These are phyloP conservation scores for Asarcornis scutulata DNA, from an alignment of 2,113 vertebrate genomes.

Conservation along the genomic window DNA sequence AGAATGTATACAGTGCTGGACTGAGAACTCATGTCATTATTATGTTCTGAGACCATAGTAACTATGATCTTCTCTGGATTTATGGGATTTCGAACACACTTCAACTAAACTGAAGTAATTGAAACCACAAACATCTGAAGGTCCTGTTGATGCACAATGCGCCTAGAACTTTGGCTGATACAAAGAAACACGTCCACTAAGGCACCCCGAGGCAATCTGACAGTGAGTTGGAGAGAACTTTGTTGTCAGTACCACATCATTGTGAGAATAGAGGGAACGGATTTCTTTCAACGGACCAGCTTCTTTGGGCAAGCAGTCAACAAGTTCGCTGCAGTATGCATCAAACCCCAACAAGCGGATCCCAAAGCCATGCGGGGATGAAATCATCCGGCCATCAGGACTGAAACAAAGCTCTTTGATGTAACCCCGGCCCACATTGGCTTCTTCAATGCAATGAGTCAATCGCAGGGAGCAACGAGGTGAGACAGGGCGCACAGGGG, in stretches of 20 bases:
- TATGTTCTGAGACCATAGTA: not conserved
- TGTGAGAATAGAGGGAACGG: constrained; percentile 96
- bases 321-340: constrained; percentile 89
- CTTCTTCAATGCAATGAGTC: constrained; percentile 98
- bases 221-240: constrained; percentile 99
- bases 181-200: constrained; percentile 94
- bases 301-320: constrained; percentile 93
- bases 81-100: constrained; percentile 44
- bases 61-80: constrained; percentile 44
- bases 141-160: constrained; percentile 42
- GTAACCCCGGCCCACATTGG: constrained; percentile 95
- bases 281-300: constrained; percentile 91
- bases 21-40: not conserved
- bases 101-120: constrained; percentile 71
- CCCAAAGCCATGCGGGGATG: constrained; percentile 95
- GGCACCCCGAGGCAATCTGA: constrained; percentile 99
- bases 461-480: constrained; percentile 93
- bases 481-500: constrained; percentile 84
- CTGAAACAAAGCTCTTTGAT: constrained; percentile 99
- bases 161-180: constrained; percentile 98
- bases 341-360: constrained; percentile 96
- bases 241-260: constrained; percentile 97
- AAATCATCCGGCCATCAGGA: constrained; percentile 96
- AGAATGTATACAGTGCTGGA: not conserved
- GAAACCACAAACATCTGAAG: constrained; percentile 27